Conservation (phyloP, 2,888 invertebrate genomes). For the Pristionchus fissidentatus region DNA sequence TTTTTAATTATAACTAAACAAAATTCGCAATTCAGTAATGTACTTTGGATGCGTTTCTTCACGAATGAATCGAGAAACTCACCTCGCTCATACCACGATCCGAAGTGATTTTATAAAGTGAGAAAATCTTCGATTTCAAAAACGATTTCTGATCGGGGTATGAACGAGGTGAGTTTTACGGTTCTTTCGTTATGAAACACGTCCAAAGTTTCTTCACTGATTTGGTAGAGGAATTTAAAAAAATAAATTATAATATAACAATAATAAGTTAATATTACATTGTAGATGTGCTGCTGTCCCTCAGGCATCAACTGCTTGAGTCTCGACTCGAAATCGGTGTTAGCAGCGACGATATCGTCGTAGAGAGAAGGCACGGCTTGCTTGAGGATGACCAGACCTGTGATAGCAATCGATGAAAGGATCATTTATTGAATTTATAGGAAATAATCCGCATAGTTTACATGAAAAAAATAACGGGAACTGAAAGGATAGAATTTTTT, state of each 20-base stretch:
- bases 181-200: background rate
- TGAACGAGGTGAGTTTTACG: background rate
- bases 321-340: slow-evolving; percentile 32
- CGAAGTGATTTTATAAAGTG: background rate
- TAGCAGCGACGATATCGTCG: slow-evolving; percentile 14
- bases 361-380: slow-evolving; percentile 29
- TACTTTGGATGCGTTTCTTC: background rate
- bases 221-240: too few species aligned
- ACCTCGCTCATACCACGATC: slow-evolving; percentile 24
- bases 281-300: background rate
- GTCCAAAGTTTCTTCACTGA: background rate
- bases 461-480: background rate
- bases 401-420: background rate
- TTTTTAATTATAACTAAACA: background rate
- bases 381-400: slow-evolving; percentile 30
- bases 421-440: background rate
- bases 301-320: background rate
- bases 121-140: background rate
- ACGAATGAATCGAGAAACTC: background rate
- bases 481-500: too few species aligned
- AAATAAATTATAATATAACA: too few species aligned
- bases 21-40: background rate
- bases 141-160: slow-evolving; percentile 28
- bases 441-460: background rate
- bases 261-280: background rate